Base-by-base conservation (phyloP, 2,888 invertebrate species). In the Didymodactylos carnosus region DNA sequence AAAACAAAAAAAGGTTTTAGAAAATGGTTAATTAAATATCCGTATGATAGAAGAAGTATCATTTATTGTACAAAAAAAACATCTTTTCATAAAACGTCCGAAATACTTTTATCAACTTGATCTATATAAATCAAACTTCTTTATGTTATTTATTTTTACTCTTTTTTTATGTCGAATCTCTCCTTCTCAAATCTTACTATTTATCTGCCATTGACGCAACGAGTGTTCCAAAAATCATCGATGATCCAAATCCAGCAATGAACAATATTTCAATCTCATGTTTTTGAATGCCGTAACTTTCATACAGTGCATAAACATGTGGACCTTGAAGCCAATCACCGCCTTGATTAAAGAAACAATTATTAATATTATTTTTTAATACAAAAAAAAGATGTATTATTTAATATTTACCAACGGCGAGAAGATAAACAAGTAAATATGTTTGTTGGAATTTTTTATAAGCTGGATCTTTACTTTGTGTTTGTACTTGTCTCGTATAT, bases 311-410 rank as follows among this genome's bases (percentile, higher is more conserved):
- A 78, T 86, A 86, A 39, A 86, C 85, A 79, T 86, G 85, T 1
- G 86, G 85, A 0, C 86, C 86, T 78, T 86, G 85, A 43, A 86
- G 78, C 86, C 86, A 86, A 77, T 86, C 86, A 13, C 84, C 85
- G 51, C 83, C 85, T 86, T 79, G 75, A 83, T 80, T 53, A 76
- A 41, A 51, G 40, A 49, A 25, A 46, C 10, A 16, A 51, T 16
- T 49, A 43, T 23, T 13, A 23, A 11, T 2, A 62, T 10, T 27
- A 41, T 62, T 13, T 25, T 43, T 71, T 7, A 13, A 29, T 39
- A 27, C 14, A 14, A 14, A 39, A 25, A 25, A 72, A 62, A n/a
- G 62, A 23, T 39, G 19, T 41, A 19, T 27, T 40, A 23, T 46
- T 25, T 53, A 19, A 16, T 62, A 77, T 78, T 78, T 77, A 85